Evolutionary conservation across 2,797 vertebrate genomes (phyloP).

Genomic region (Anas flavirostris): DNA sequence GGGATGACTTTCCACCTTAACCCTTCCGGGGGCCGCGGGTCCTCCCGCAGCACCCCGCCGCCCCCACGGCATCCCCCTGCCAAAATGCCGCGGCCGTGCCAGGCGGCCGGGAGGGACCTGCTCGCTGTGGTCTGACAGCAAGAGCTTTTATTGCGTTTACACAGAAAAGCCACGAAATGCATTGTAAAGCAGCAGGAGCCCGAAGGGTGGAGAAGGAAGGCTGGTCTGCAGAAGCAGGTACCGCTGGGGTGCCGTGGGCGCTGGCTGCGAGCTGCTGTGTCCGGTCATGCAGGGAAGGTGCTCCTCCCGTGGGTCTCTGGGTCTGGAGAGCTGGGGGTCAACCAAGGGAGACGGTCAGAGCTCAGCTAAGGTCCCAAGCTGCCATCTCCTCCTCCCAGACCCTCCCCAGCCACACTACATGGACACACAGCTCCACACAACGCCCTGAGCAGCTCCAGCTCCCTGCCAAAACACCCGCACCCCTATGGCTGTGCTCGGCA

Average conservation of each 20-base stretch:
- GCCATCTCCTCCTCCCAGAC: background rate
- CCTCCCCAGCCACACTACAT: accelerated
- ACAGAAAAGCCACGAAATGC: constrained; percentile 12
- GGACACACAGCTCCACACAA: accelerated
- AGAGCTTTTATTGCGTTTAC: constrained; percentile 58
- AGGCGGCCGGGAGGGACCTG: no score
- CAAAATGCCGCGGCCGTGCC: background rate
- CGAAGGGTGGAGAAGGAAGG: background rate
- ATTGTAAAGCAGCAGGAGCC: background rate
- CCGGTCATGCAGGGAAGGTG: constrained; percentile 43
- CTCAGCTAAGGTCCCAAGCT: background rate
- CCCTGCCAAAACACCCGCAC: background rate
- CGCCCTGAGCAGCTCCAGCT: accelerated
- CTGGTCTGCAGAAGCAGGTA: background rate
- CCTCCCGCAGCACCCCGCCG: background rate
- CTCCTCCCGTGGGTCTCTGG: constrained; percentile 53
- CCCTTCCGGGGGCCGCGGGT: background rate
- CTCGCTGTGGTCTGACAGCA: background rate
- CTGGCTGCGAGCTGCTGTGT: background rate
- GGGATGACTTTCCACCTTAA: background rate
- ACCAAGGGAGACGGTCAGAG: constrained; percentile 33
- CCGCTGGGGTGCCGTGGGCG: background rate
- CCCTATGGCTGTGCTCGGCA: background rate
- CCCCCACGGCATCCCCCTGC: background rate
- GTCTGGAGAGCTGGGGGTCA: constrained; percentile 59